Percentiles rank a stretch among this genome's conserved stretches.
These are phyloP conservation scores for Xestia ashworthii DNA, from an alignment of 2,888 invertebrate species.

Conservation along the genomic window DNA sequence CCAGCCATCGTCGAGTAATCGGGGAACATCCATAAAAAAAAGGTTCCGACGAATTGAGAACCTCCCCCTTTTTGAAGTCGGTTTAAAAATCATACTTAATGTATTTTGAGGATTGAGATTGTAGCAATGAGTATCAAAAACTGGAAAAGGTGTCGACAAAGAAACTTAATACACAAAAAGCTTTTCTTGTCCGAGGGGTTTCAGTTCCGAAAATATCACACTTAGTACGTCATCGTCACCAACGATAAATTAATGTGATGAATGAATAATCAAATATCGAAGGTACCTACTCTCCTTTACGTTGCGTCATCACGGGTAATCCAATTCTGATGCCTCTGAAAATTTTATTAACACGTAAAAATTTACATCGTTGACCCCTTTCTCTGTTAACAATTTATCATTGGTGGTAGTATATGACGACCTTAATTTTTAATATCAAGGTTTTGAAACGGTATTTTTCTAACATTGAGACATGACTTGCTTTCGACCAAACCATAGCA, in stretches of 20 bases:
- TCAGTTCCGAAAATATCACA: slow-evolving; percentile 34
- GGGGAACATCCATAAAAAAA: too few species aligned
- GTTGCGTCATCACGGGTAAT: slow-evolving; percentile 24
- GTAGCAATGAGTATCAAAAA: background rate
- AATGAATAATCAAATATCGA: slow-evolving; percentile 50
- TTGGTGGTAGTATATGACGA: background rate
- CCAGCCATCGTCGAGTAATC: too few species aligned
- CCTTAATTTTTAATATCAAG: background rate
- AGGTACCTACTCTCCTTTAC: slow-evolving; percentile 11
- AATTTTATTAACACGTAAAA: slow-evolving; percentile 30
- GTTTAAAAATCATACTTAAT: too few species aligned
- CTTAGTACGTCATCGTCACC: slow-evolving; percentile 18
- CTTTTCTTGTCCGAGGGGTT: slow-evolving; percentile 4
- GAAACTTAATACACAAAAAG: slow-evolving; percentile 38
- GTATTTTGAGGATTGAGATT: background rate
- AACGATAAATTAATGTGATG: slow-evolving; percentile 38
- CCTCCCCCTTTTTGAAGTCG: too few species aligned
- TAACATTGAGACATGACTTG: background rate
- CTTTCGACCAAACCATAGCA: background rate
- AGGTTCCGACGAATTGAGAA: too few species aligned
- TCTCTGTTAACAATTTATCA: slow-evolving; percentile 2
- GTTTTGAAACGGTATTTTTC: background rate
- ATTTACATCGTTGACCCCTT: background rate
- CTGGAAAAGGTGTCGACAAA: slow-evolving; percentile 15
- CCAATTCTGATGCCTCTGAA: slow-evolving; percentile 21